phyloP scores from a whole-genome alignment of 2,888 invertebrate genomes.

The Crocallis elinguaria region DNA sequence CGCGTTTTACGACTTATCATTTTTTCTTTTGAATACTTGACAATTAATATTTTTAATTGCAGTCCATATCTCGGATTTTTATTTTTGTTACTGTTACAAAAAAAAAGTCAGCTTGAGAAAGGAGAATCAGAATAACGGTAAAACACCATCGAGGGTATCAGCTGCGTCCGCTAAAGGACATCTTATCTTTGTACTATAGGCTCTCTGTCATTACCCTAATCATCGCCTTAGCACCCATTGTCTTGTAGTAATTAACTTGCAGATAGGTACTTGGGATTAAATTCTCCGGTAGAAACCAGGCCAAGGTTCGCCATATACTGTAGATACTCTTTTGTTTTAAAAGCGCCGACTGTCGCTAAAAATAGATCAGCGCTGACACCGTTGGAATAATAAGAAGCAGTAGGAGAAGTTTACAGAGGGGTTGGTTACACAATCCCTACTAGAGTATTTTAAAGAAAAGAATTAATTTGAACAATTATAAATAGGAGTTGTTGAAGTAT shows the following conservation, averaged over 20 bases:
- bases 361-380: slow-evolving; percentile 19
- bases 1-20: too few species aligned
- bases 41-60: too few species aligned
- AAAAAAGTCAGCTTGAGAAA: background rate
- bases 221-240: slow-evolving; percentile 43
- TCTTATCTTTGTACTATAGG: slow-evolving; percentile 34
- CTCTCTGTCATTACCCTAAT: slow-evolving; percentile 41
- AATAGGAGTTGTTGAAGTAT: too few species aligned
- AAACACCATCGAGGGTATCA: slow-evolving; percentile 4
- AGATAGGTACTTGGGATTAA: slow-evolving; percentile 30
- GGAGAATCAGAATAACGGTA: slow-evolving; percentile 8
- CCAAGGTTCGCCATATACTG: slow-evolving; percentile 30
- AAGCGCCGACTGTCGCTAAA: slow-evolving; percentile 12
- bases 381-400: background rate
- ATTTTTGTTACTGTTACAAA: too few species aligned
- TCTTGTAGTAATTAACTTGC: slow-evolving; percentile 41
- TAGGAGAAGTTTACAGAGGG: background rate
- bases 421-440: too few species aligned
- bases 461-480: too few species aligned
- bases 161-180: slow-evolving; percentile 24
- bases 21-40: too few species aligned
- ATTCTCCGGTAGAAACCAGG: slow-evolving; percentile 25
- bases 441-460: too few species aligned
- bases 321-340: slow-evolving; percentile 25
- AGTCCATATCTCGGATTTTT: too few species aligned